These are phyloP conservation scores for Aporophyla lueneburgensis DNA, from an alignment of 2,888 invertebrate species.

Conservation along the genomic window DNA sequence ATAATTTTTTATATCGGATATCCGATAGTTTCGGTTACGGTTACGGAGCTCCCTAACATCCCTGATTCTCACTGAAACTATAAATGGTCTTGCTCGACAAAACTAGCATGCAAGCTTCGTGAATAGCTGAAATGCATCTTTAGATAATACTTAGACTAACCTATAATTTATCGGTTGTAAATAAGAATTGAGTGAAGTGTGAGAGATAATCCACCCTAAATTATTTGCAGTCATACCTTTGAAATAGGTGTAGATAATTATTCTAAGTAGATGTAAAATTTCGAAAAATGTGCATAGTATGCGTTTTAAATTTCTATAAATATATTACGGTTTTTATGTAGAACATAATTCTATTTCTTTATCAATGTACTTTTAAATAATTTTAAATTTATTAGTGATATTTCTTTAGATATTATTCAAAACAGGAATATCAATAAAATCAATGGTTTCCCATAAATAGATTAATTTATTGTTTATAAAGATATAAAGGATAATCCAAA, in stretches of 20 bases:
- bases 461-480: too few species aligned
- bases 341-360: not conserved
- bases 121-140: not conserved
- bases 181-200: slow-evolving; percentile 5
- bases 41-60: too few species aligned
- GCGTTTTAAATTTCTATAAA: slow-evolving; percentile 2
- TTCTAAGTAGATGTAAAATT: slow-evolving; percentile 32
- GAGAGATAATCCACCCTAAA: slow-evolving; percentile 1
- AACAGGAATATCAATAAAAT: slow-evolving; percentile 55
- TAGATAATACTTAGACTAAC: slow-evolving; percentile 3
- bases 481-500: too few species aligned
- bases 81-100: not conserved
- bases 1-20: too few species aligned
- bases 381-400: slow-evolving; percentile 15
- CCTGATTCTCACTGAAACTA: not conserved
- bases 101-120: not conserved
- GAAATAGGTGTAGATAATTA: slow-evolving; percentile 32
- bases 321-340: not conserved
- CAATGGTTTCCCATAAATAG: slow-evolving; percentile 60
- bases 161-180: not conserved
- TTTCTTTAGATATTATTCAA: slow-evolving; percentile 34
- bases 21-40: too few species aligned
- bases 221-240: slow-evolving; percentile 21
- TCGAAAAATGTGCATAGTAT: slow-evolving; percentile 32
- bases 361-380: slow-evolving; percentile 17